These are phyloP conservation scores for Colletes collaris DNA, from an alignment of 2,888 invertebrate genomes.

Conservation along the genomic window DNA sequence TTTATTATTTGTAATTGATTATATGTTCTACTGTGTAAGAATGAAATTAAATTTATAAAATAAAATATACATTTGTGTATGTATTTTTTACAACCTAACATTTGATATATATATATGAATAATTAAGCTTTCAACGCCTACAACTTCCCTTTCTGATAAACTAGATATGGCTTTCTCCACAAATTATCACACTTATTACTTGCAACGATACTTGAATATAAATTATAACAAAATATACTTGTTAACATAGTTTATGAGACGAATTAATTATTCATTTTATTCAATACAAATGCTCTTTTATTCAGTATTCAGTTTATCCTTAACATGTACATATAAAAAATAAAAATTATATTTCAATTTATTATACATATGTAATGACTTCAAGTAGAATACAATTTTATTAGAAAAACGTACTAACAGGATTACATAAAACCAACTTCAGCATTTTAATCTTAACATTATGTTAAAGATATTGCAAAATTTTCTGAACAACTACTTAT, in stretches of 20 bases:
- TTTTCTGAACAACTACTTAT: constrained; percentile 23
- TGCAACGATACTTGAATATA: neutral
- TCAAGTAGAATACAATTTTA: constrained; percentile 54
- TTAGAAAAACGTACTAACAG: constrained; percentile 46
- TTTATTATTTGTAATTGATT: constrained; percentile 9
- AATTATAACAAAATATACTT: neutral
- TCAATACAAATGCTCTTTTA: constrained; percentile 61
- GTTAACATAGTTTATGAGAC: neutral
- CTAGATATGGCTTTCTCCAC: neutral
- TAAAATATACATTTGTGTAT: neutral
- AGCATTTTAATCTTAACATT: constrained; percentile 33
- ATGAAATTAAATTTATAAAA: constrained; percentile 6
- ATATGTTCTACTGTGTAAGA: neutral
- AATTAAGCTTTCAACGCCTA: constrained; percentile 29
- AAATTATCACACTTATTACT: neutral
- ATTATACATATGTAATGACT: constrained; percentile 57
- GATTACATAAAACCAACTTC: constrained; percentile 45
- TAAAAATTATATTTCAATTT: constrained; percentile 64
- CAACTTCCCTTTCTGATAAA: constrained; percentile 48
- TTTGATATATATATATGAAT: neutral
- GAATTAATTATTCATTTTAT: constrained; percentile 32
- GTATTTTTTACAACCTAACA: neutral
- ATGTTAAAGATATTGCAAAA: constrained; percentile 22
- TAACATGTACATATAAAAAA: constrained; percentile 68
- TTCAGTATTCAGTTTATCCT: constrained; percentile 53